phyloP scores from a whole-genome alignment of 2,113 vertebrate species.

The Apus apus region DNA sequence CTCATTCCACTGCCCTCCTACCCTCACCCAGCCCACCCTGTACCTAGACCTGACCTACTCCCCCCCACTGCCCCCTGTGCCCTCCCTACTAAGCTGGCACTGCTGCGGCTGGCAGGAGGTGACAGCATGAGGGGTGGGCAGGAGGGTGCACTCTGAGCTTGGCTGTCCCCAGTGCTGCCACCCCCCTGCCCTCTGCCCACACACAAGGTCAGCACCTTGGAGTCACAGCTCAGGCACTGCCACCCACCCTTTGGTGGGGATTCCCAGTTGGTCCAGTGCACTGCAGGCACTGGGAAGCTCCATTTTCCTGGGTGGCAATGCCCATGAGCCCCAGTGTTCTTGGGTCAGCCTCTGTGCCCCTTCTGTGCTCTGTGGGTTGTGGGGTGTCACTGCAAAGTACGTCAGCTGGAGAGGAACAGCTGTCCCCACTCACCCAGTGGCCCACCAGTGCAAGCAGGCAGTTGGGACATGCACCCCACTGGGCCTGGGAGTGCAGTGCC shows the following conservation, averaged over 20 bases:
- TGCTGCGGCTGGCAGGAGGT: not conserved
- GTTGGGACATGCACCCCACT: accelerated
- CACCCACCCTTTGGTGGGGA: not conserved
- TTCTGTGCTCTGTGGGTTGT: accelerated
- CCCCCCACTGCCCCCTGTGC: no score
- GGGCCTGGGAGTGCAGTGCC: not conserved
- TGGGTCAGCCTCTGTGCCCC: accelerated
- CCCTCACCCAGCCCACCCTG: not conserved
- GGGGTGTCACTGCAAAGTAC: not conserved
- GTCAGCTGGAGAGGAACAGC: not conserved
- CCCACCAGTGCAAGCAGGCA: not conserved
- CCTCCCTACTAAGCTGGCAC: not conserved
- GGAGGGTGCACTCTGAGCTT: not conserved
- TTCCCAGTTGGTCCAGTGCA: not conserved
- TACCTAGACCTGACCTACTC: not conserved
- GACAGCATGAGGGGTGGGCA: not conserved
- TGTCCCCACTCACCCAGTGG: accelerated
- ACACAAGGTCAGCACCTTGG: not conserved
- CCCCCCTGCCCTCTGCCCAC: not conserved
- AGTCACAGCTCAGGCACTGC: not conserved
- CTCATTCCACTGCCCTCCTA: accelerated
- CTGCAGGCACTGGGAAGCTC: not conserved
- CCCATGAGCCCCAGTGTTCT: not conserved
- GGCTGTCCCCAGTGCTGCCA: not conserved
- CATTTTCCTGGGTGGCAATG: not conserved